phyloP scores from a whole-genome alignment of 2,113 vertebrate genomes.

The Pagrus major region DNA sequence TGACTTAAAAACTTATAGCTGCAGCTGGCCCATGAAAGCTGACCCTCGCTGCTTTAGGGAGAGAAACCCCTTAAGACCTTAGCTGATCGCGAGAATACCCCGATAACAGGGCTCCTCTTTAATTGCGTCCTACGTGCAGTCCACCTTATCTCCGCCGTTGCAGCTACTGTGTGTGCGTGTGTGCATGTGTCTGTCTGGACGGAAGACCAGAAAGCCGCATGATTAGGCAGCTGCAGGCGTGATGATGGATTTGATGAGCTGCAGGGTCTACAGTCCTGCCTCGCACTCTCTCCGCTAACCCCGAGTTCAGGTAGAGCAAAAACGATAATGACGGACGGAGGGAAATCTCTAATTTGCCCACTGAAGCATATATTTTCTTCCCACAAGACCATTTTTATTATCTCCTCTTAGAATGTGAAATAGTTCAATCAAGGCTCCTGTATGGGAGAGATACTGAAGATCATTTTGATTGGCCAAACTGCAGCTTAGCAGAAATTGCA shows the following conservation, averaged over 20 bases:
- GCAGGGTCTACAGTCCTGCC: constrained; percentile 62
- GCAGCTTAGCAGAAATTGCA: constrained; percentile 49
- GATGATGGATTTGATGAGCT: constrained; percentile 81
- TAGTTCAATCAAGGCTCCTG: constrained; percentile 70
- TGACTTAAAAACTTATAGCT: constrained; percentile 53
- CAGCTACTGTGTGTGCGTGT: constrained; percentile 77
- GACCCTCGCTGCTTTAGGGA: constrained; percentile 64
- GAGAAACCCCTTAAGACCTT: constrained; percentile 76
- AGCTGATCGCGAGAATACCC: constrained; percentile 72
- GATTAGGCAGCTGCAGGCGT: constrained; percentile 74
- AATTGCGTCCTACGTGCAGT: constrained; percentile 79
- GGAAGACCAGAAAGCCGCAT: constrained; percentile 64
- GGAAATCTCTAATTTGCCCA: constrained; percentile 74
- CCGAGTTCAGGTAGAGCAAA: constrained; percentile 72
- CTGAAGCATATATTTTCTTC: constrained; percentile 73
- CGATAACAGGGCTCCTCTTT: constrained; percentile 76
- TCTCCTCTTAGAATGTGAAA: constrained; percentile 63
- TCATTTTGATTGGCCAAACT: constrained; percentile 58
- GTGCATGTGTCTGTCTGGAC: constrained; percentile 67
- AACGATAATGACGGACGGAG: constrained; percentile 69
- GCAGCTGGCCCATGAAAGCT: constrained; percentile 60
- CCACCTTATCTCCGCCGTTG: constrained; percentile 82
- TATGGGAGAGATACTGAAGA: constrained; percentile 56
- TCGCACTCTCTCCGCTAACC: constrained; percentile 54
- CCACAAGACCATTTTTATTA: constrained; percentile 65